phyloP scores from a whole-genome alignment of 64 coral and sea anemone species.

The Stylophora pistillata region DNA sequence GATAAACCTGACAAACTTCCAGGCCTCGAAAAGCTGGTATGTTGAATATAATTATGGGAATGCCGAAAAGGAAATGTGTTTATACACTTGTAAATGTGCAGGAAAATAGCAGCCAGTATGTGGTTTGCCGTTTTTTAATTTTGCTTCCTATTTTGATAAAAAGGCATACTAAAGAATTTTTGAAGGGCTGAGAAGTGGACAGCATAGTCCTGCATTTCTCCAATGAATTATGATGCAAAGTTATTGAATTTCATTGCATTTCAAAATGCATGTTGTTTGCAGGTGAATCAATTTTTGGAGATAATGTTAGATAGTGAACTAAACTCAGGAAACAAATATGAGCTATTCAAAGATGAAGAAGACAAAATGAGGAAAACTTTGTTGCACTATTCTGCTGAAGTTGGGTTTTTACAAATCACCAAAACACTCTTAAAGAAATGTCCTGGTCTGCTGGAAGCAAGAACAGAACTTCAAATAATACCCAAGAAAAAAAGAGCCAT shows the following conservation, averaged over 20 bases:
- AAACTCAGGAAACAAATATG: slow-evolving; percentile 72
- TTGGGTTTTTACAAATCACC: slow-evolving; percentile 65
- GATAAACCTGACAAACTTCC: slow-evolving; percentile 64
- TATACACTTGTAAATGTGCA: too few species aligned
- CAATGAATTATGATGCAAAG: too few species aligned
- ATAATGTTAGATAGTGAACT: slow-evolving; percentile 69
- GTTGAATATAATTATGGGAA: not conserved
- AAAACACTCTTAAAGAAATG: slow-evolving; percentile 67
- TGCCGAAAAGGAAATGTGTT: too few species aligned
- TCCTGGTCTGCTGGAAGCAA: slow-evolving; percentile 67
- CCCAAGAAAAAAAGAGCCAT: slow-evolving; percentile 75
- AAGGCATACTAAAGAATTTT: too few species aligned
- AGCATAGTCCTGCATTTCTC: too few species aligned
- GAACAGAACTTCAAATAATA: slow-evolving; percentile 59
- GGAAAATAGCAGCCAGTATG: too few species aligned
- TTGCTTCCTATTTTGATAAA: too few species aligned
- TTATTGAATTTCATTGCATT: too few species aligned
- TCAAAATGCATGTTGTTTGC: not conserved
- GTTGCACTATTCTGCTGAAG: slow-evolving; percentile 73
- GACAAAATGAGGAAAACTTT: slow-evolving; percentile 51
- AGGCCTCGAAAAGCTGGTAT: slow-evolving; percentile 32
- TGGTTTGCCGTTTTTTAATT: too few species aligned
- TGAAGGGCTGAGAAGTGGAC: too few species aligned
- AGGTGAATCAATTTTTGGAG: slow-evolving; percentile 83
- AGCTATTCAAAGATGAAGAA: slow-evolving; percentile 67